These are phyloP conservation scores for Paraescarpia echinospica DNA, from an alignment of 1,140 invertebrate genomes.

Conservation along the genomic window DNA sequence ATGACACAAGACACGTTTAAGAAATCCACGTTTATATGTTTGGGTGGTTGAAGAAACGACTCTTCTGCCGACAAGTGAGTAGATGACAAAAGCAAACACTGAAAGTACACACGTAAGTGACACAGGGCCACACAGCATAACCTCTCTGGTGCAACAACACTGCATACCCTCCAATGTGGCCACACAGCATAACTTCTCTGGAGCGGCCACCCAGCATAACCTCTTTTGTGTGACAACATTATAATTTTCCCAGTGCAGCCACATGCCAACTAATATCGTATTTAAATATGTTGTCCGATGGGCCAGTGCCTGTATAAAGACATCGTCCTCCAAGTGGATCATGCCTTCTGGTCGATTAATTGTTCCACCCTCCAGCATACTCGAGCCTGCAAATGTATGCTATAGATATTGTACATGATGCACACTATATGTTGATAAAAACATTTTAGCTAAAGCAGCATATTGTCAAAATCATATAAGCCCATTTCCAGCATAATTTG, in stretches of 20 bases:
- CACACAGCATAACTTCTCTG: not conserved
- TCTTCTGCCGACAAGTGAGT: not conserved
- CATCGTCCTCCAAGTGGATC: not conserved
- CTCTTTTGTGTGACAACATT: no score
- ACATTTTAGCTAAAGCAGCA: no score
- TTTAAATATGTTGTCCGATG: not conserved
- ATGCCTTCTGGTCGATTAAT: not conserved
- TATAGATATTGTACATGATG: not conserved
- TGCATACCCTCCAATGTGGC: not conserved
- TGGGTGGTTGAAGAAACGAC: not conserved
- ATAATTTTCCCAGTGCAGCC: no score
- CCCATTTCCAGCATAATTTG: no score
- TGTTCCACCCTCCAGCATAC: not conserved
- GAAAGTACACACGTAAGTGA: not conserved
- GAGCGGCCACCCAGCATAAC: not conserved
- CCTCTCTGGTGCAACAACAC: not conserved
- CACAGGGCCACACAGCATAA: not conserved
- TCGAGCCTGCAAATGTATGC: not conserved
- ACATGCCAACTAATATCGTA: not conserved
- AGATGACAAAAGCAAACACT: not conserved
- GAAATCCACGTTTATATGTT: constrained; percentile 1
- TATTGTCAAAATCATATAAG: no score
- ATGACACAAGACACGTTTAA: not conserved
- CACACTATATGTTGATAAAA: not conserved
- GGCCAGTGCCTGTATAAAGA: not conserved